Conservation (phyloP, 2,113 vertebrate genomes). For the Chrysochloris asiatica region DNA sequence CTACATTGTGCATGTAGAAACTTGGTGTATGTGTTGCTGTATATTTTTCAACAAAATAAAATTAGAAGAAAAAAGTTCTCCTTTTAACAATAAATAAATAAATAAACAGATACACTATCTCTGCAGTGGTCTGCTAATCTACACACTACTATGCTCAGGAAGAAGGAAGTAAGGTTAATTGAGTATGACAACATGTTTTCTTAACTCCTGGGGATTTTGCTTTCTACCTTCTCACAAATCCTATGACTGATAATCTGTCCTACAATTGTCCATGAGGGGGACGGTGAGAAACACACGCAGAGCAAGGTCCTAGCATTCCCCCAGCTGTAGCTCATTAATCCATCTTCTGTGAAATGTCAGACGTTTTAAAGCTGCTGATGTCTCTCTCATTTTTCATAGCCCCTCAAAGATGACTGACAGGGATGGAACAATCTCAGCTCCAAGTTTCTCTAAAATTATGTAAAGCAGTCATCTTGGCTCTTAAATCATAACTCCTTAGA, state of each 20-base stretch:
- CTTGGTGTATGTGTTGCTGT: too few relatives aligned
- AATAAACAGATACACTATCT: not conserved
- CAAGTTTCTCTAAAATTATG: constrained; percentile 33
- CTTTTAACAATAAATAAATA: too few relatives aligned
- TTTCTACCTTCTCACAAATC: constrained; percentile 1
- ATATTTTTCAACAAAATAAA: too few relatives aligned
- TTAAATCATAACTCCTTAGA: constrained; percentile 23
- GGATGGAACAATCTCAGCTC: not conserved
- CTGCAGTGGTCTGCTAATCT: not conserved
- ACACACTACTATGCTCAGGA: constrained; percentile 5
- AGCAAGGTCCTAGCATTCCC: not conserved
- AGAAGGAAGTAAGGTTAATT: constrained; percentile 4
- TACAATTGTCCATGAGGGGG: not conserved
- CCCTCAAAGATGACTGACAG: not conserved
- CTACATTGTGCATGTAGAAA: too few relatives aligned
- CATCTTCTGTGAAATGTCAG: not conserved
- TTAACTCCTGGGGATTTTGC: not conserved
- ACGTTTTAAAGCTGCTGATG: not conserved
- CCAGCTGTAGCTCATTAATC: not conserved
- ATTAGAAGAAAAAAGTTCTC: too few relatives aligned
- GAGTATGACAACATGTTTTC: not conserved
- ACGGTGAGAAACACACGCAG: too few relatives aligned
- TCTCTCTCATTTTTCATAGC: not conserved
- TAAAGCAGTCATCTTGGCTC: not conserved
- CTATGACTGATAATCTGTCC: not conserved